Percentiles rank a stretch among this genome's conserved stretches.
Conservation (phyloP, 2,113 vertebrate genomes). For the Oreotrochilus melanogaster region DNA sequence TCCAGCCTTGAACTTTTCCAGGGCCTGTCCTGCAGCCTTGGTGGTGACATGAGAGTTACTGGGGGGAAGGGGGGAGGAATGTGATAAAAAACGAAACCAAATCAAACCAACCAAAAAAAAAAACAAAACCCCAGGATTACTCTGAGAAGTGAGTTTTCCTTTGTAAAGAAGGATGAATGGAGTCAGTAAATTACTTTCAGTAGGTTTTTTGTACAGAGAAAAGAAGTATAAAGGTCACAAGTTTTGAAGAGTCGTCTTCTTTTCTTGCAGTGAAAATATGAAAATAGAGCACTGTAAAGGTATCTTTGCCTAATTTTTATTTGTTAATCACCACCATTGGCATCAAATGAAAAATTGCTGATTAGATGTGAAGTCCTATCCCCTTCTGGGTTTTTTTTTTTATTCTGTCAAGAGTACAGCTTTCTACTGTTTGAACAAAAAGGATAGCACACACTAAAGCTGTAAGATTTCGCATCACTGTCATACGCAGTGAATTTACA, state of each 20-base stretch:
- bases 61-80: too few relatives aligned
- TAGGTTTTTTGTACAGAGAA: background rate
- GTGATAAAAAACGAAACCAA: too few relatives aligned
- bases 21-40: too few relatives aligned
- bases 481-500: slow-evolving; percentile 24
- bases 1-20: too few relatives aligned
- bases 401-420: background rate
- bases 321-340: background rate
- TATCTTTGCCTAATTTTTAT: background rate
- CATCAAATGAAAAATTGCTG: background rate
- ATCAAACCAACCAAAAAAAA: too few relatives aligned
- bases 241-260: background rate
- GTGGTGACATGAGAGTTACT: too few relatives aligned
- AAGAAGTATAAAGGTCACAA: background rate
- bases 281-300: background rate
- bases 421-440: slow-evolving; percentile 1
- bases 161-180: background rate
- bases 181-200: too few relatives aligned
- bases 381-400: background rate
- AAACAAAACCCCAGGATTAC: background rate
- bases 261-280: background rate
- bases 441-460: slow-evolving; percentile 1
- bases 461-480: slow-evolving; percentile 30
- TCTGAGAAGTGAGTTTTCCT: background rate
- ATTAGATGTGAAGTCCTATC: background rate